Percentiles rank a stretch among this genome's conserved stretches.
These are phyloP conservation scores for Syngnathus rostellatus DNA, from an alignment of 2,797 vertebrate species.

Conservation along the genomic window DNA sequence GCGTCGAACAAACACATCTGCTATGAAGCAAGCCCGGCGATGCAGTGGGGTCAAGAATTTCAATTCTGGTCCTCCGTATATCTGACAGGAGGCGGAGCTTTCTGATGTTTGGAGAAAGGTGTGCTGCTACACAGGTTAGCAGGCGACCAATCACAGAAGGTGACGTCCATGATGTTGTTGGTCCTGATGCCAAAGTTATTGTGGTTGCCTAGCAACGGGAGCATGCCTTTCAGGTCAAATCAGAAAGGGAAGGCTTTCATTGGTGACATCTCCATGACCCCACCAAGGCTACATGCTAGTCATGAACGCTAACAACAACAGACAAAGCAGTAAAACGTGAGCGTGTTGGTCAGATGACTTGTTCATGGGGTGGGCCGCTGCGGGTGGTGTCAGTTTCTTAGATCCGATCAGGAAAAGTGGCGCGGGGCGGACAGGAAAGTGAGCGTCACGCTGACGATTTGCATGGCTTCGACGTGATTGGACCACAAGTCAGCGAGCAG, in stretches of 20 bases:
- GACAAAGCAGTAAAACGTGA: neutral
- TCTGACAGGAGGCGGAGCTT: neutral
- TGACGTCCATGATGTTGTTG: neutral
- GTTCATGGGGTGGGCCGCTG: too few species aligned
- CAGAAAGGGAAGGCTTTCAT: neutral
- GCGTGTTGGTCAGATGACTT: neutral
- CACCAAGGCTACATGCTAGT: neutral
- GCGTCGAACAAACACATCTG: too few species aligned
- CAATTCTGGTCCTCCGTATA: neutral
- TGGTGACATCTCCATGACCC: too few species aligned
- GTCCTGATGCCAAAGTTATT: neutral
- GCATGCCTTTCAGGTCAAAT: neutral
- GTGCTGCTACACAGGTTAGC: neutral
- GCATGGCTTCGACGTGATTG: conserved; percentile 18
- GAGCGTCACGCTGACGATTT: conserved; percentile 12
- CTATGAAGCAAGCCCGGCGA: too few species aligned
- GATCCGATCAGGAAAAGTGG: neutral
- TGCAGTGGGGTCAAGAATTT: too few species aligned
- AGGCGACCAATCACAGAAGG: neutral
- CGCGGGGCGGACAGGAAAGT: neutral
- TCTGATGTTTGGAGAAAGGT: neutral
- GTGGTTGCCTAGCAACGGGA: neutral
- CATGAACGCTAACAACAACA: neutral
- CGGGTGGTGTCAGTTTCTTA: neutral
- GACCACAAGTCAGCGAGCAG: conserved; percentile 33